Conservation (phyloP, 37 sponge, comb jelly and placozoan species). For the Ianthella basta region DNA sequence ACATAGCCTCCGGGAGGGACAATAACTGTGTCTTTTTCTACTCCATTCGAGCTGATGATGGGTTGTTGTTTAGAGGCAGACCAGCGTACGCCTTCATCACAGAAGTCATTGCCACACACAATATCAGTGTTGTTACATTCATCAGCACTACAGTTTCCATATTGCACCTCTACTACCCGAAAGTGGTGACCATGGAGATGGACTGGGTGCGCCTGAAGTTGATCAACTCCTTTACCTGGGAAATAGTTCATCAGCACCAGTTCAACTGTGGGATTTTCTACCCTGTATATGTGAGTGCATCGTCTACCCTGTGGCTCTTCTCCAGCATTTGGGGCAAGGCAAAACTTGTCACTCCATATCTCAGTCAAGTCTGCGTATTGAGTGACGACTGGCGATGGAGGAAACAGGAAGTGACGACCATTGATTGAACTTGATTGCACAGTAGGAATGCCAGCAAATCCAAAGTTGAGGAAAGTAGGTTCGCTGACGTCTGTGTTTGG, state of each 20-base stretch:
- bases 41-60: not conserved
- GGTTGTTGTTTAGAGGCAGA: not conserved
- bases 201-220: constrained; percentile 17
- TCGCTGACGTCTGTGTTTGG: not conserved
- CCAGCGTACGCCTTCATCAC: not conserved
- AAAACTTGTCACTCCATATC: not conserved
- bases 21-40: constrained; percentile 75
- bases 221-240: not conserved
- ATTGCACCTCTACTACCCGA: constrained; percentile 24
- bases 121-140: constrained; percentile 1
- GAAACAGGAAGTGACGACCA: constrained; percentile 66
- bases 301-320: not conserved
- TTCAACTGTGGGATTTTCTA: not conserved
- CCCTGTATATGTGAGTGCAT: not conserved
- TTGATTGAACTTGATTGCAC: constrained; percentile 50
- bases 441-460: constrained; percentile 59
- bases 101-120: not conserved
- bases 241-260: constrained; percentile 9
- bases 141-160: constrained; percentile 20
- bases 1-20: constrained; percentile 77
- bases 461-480: constrained; percentile 75
- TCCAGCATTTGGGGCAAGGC: not conserved
- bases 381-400: constrained; percentile 38
- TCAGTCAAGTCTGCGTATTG: not conserved
- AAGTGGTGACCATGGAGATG: constrained; percentile 46